Evolutionary conservation across 2,888 invertebrate genomes (phyloP).

Genomic region (Drosophila antonietae): DNA sequence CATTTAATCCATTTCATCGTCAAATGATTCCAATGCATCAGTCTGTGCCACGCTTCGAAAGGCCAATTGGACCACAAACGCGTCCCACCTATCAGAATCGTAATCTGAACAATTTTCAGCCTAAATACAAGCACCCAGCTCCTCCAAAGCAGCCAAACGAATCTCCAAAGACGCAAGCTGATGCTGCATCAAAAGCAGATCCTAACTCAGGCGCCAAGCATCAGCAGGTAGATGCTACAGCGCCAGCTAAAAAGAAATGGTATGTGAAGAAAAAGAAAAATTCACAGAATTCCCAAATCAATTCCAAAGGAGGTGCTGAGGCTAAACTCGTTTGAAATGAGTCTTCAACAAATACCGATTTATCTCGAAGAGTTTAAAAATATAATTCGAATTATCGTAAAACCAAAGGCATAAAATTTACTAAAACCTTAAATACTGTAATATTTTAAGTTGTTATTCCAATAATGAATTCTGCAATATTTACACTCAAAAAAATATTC

Average conservation of each 20-base stretch:
- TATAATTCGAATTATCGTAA: too few species aligned
- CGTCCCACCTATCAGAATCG: background rate
- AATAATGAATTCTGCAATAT: background rate
- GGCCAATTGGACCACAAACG: background rate
- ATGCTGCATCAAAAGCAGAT: background rate
- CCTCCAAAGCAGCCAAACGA: background rate
- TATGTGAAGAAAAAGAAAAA: background rate
- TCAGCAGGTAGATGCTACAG: background rate
- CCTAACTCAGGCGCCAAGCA: background rate
- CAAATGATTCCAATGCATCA: background rate
- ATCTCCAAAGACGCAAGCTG: background rate
- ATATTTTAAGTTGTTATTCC: background rate
- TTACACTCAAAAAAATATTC: background rate
- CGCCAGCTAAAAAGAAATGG: conserved; percentile 7
- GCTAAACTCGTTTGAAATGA: background rate
- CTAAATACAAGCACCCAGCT: background rate
- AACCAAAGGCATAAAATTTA: background rate
- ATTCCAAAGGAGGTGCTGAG: background rate
- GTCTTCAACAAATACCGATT: background rate
- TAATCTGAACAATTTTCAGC: background rate
- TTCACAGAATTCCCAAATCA: background rate
- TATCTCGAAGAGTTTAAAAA: background rate
- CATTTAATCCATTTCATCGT: background rate
- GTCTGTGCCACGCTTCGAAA: background rate
- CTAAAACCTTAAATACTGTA: background rate